Percentiles rank a stretch among this genome's conserved stretches.
Evolutionary conservation across 1,140 invertebrate genomes (phyloP).

Genomic region (Macrotrachela quadricornifera): DNA sequence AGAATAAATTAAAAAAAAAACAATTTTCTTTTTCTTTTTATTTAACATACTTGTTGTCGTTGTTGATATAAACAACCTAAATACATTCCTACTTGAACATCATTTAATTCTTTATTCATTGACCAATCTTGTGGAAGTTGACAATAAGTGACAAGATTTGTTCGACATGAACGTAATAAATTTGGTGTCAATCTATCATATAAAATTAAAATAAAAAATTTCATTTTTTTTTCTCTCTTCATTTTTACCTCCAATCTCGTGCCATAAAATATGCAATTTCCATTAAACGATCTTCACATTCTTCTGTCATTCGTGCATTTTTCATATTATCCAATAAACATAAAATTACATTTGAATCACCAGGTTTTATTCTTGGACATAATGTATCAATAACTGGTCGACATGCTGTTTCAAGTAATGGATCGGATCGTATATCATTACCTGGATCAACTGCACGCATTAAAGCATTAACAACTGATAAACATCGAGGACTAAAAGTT

Average conservation of each 20-base stretch:
- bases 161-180: too few relatives aligned
- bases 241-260: slow-evolving; percentile 54
- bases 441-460: slow-evolving; percentile 39
- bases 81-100: too few relatives aligned
- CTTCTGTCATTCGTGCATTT: slow-evolving; percentile 54
- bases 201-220: neutral
- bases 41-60: too few relatives aligned
- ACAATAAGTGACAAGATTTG: too few relatives aligned
- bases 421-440: slow-evolving; percentile 74
- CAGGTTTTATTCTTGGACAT: slow-evolving; percentile 17
- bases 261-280: slow-evolving; percentile 93
- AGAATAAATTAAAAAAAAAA: too few relatives aligned
- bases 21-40: too few relatives aligned
- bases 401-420: slow-evolving; percentile 60
- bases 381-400: slow-evolving; percentile 48
- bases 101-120: too few relatives aligned
- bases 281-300: slow-evolving; percentile 67
- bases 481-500: too few relatives aligned
- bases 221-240: neutral
- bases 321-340: slow-evolving; percentile 79
- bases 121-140: too few relatives aligned
- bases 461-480: too few relatives aligned
- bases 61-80: too few relatives aligned
- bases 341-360: slow-evolving; percentile 49
- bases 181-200: too few relatives aligned